phyloP scores from a whole-genome alignment of 2,888 invertebrate species.

The Chaitophorus viminalis region DNA sequence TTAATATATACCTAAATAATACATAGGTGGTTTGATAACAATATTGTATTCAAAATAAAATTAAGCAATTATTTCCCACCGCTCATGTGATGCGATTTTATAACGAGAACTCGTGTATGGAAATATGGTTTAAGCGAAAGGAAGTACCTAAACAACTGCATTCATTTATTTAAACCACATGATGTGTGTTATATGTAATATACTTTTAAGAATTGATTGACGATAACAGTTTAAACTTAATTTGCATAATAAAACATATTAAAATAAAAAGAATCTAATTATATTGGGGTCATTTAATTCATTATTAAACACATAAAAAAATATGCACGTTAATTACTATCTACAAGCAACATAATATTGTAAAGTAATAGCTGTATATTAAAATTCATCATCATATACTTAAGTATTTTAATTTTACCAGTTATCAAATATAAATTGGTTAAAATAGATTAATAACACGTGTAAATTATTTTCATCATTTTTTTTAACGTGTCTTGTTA shows the following conservation, averaged over 20 bases:
- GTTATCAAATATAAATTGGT: conserved; percentile 11
- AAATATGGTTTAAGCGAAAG: background rate
- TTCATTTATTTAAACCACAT: background rate
- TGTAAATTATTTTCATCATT: background rate
- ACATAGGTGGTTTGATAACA: background rate
- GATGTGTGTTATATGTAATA: background rate
- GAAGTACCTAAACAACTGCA: background rate
- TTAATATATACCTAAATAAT: background rate
- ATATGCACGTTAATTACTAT: background rate
- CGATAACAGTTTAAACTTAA: background rate
- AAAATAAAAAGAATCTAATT: background rate
- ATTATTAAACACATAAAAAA: background rate
- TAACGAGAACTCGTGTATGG: background rate
- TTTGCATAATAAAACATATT: conserved; percentile 5
- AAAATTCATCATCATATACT: background rate
- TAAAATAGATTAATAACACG: conserved; percentile 28
- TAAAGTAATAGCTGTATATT: background rate
- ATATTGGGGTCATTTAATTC: background rate
- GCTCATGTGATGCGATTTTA: too few relatives aligned
- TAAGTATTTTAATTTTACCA: background rate
- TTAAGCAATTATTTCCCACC: too few relatives aligned
- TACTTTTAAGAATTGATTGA: background rate
- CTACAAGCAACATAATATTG: background rate
- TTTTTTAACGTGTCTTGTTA: background rate
- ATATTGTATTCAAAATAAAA: too few relatives aligned